A percentile compares a stretch with the other conserved stretches of the same genome.
phyloP scores from a whole-genome alignment of 2,113 vertebrate species.

The Cephalopterus ornatus region DNA sequence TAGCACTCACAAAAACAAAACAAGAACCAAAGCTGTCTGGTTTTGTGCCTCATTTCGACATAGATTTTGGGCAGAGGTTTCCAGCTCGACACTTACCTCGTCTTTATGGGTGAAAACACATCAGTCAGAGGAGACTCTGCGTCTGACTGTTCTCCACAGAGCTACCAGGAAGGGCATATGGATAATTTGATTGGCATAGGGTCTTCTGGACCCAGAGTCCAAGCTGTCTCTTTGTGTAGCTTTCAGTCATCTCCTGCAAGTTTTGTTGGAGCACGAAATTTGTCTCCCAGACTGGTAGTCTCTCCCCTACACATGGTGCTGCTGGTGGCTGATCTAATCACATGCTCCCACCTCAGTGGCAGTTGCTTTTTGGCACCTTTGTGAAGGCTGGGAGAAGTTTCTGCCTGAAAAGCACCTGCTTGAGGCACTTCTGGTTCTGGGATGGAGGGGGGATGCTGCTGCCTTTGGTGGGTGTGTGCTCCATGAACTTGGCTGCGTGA shows the following conservation, averaged over 20 bases:
- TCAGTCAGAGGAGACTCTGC: not conserved
- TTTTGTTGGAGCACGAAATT: not conserved
- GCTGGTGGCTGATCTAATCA: not conserved
- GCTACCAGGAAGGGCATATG: accelerated
- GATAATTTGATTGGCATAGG: not conserved
- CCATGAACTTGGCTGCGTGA: not conserved
- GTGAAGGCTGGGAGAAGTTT: not conserved
- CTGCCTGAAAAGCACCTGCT: not conserved
- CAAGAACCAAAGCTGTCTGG: not conserved
- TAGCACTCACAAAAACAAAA: not conserved
- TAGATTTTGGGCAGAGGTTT: not conserved
- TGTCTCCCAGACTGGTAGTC: not conserved
- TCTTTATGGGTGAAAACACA: accelerated
- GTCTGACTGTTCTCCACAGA: not conserved
- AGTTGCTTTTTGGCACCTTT: not conserved
- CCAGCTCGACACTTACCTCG: not conserved
- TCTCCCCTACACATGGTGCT: not conserved
- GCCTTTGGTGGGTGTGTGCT: not conserved
- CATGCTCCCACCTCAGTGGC: not conserved
- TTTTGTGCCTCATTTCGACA: accelerated
- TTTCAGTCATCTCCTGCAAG: not conserved
- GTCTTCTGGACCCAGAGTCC: not conserved
- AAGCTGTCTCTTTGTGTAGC: not conserved
- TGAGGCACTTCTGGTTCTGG: not conserved
- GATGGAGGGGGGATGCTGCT: not conserved